These are phyloP conservation scores for Arenaria interpres DNA, from an alignment of 2,113 vertebrate genomes.

Conservation along the genomic window DNA sequence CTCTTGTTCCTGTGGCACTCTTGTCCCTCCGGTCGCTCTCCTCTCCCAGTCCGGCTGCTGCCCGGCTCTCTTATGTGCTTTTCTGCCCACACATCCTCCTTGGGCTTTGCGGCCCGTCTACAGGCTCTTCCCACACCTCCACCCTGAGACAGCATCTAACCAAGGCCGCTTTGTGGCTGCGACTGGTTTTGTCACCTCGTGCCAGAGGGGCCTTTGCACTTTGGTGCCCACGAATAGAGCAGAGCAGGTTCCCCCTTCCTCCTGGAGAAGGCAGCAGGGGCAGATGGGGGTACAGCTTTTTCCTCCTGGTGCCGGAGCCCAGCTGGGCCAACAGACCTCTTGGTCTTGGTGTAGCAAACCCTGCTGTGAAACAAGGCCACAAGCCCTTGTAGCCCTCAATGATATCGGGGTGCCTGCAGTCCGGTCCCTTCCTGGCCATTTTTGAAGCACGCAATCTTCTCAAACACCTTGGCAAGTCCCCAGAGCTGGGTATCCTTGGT, in stretches of 20 bases:
- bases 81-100: not conserved
- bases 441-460: no score
- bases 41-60: not conserved
- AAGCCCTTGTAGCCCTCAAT: not conserved
- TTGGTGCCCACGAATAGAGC: fast-evolving
- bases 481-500: not conserved
- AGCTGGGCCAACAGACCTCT: not conserved
- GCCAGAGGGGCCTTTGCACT: not conserved
- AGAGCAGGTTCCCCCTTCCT: not conserved
- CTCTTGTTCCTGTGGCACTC: not conserved
- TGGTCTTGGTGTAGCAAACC: not conserved
- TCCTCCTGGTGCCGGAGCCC: not conserved
- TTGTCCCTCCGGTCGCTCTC: fast-evolving
- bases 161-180: not conserved
- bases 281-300: not conserved
- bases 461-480: fast-evolving
- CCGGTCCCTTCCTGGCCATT: no score
- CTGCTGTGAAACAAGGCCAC: not conserved
- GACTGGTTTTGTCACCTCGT: not conserved
- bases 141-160: not conserved
- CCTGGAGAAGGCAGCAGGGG: not conserved
- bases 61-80: not conserved
- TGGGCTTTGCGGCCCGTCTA: not conserved
- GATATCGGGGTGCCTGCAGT: fast-evolving
- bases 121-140: not conserved